A percentile compares a stretch with the other conserved stretches of the same genome.
These are phyloP conservation scores for Varanus komodoensis DNA, from an alignment of 2,113 vertebrate species.

Conservation along the genomic window DNA sequence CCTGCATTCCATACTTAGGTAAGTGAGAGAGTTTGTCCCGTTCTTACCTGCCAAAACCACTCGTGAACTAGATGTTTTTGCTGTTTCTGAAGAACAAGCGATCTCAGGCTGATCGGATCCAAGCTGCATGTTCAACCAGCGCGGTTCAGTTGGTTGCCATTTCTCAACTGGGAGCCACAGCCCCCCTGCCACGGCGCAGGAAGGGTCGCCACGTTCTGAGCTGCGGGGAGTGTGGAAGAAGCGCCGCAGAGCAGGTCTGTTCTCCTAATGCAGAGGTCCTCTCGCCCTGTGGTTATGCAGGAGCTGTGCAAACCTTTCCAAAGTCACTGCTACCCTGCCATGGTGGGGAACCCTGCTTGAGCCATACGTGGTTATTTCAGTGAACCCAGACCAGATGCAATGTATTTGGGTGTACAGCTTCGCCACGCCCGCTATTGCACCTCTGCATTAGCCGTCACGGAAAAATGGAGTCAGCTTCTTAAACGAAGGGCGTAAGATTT, in stretches of 20 bases:
- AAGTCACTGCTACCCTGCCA: neutral
- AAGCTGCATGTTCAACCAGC: neutral
- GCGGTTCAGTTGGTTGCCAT: slow-evolving; percentile 14
- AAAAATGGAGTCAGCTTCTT: neutral
- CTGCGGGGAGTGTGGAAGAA: neutral
- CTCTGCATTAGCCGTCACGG: neutral
- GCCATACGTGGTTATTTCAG: neutral
- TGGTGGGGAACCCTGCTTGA: neutral
- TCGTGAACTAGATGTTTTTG: slow-evolving; percentile 39
- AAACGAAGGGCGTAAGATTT: no score
- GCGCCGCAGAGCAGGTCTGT: neutral
- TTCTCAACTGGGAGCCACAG: neutral
- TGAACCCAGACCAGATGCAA: neutral
- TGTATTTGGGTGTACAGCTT: neutral
- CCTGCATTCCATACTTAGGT: slow-evolving; percentile 95
- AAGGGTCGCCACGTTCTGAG: neutral
- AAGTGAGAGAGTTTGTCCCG: slow-evolving; percentile 60
- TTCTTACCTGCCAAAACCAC: slow-evolving; percentile 36
- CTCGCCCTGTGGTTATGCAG: neutral
- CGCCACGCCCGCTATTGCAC: neutral
- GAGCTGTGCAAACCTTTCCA: neutral
- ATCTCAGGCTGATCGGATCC: neutral
- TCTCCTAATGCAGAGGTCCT: slow-evolving; percentile 19
- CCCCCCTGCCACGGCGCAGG: neutral
- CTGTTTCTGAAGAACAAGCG: slow-evolving; percentile 39